Conservation (phyloP, 2,113 vertebrate species). For the Serilophus lunatus region DNA sequence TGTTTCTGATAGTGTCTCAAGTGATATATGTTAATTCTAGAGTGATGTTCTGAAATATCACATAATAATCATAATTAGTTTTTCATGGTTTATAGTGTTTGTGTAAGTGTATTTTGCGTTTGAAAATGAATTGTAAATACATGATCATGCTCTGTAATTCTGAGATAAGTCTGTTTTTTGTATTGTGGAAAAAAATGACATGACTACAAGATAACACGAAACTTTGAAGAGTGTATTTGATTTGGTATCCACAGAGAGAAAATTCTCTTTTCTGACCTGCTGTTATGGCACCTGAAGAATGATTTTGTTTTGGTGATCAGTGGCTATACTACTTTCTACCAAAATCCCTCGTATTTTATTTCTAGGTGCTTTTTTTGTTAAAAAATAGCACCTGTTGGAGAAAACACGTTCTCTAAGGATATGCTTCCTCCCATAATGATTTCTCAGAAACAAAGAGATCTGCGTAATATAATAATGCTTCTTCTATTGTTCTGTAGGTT, state of each 20-base stretch:
- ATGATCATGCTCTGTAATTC: neutral
- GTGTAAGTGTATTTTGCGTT: neutral
- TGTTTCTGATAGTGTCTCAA: neutral
- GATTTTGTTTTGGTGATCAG: neutral
- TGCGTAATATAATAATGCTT: neutral
- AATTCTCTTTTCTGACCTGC: neutral
- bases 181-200: neutral
- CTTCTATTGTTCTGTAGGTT: neutral
- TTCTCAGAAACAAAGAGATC: neutral
- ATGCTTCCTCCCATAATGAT: neutral
- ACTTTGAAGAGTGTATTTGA: no score
- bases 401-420: neutral
- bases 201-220: neutral
- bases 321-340: neutral
- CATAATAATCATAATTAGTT: neutral
- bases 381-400: neutral
- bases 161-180: neutral
- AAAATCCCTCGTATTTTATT: neutral
- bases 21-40: neutral
- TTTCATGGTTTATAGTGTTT: neutral
- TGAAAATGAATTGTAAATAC: neutral
- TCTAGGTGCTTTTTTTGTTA: neutral
- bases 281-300: neutral
- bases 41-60: neutral
- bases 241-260: neutral